Conservation (phyloP, 2,888 invertebrate genomes). For the Cyrtodaria siliqua region DNA sequence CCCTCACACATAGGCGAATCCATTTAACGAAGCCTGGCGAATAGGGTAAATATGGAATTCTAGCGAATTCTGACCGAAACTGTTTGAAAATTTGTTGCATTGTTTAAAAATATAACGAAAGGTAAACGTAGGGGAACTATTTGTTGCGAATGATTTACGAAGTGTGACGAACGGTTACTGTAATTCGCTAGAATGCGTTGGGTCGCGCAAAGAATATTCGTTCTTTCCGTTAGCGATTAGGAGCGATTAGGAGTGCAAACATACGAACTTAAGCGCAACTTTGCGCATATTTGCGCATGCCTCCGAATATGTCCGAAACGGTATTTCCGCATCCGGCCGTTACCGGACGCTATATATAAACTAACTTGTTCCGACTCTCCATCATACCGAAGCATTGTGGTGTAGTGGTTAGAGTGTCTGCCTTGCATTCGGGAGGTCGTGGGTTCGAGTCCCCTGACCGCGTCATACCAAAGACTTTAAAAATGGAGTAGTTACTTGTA, state of each 20-base stretch:
- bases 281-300: neutral
- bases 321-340: constrained; percentile 13
- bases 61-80: constrained; percentile 17
- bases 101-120: constrained; percentile 18
- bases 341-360: constrained; percentile 20
- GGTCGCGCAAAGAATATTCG: constrained; percentile 16
- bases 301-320: neutral
- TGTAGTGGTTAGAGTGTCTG: too few relatives aligned
- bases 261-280: constrained; percentile 14
- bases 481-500: too few relatives aligned
- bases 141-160: constrained; percentile 15
- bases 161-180: constrained; percentile 17
- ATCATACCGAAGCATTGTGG: too few relatives aligned
- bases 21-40: constrained; percentile 20
- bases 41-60: neutral
- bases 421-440: too few relatives aligned
- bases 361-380: neutral
- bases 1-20: constrained; percentile 21
- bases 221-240: constrained; percentile 5
- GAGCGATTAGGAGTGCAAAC: constrained; percentile 10
- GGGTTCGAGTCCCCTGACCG: too few relatives aligned
- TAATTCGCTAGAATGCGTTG: constrained; percentile 16
- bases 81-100: constrained; percentile 32
- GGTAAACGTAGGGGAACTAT: constrained; percentile 17
- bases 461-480: too few relatives aligned